Evolutionary conservation across 2,113 vertebrate genomes (phyloP).

Genomic region (Acrocephalus arundinaceus): DNA sequence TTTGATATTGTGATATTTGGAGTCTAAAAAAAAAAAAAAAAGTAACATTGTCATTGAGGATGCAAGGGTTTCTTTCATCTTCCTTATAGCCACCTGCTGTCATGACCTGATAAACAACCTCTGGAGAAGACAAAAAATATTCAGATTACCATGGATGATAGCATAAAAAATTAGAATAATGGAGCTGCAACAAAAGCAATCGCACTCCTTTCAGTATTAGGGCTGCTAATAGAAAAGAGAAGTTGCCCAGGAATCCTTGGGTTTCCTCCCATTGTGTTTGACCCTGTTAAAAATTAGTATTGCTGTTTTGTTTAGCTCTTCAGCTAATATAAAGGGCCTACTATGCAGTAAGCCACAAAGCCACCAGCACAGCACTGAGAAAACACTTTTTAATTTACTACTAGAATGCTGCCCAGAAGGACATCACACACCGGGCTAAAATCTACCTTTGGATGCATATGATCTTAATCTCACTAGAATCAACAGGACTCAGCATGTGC

Average conservation of each 20-base stretch:
- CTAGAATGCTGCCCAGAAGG: background rate
- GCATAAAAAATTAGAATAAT: background rate
- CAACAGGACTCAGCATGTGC: background rate
- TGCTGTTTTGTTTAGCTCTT: background rate
- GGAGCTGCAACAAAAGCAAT: background rate
- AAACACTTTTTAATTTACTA: conserved; percentile 15
- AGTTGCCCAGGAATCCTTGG: background rate
- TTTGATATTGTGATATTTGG: background rate
- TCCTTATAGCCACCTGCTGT: background rate
- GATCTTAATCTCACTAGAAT: background rate
- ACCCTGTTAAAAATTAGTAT: background rate
- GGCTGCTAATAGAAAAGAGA: background rate
- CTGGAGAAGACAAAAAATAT: background rate
- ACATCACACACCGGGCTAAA: background rate
- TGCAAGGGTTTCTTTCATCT: too few species aligned
- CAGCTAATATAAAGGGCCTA: background rate
- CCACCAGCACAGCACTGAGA: background rate
- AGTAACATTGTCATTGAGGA: background rate
- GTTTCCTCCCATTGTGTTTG: background rate
- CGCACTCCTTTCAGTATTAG: background rate
- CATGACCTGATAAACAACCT: background rate
- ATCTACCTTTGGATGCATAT: background rate
- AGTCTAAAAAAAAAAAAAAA: background rate
- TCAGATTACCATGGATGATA: background rate
- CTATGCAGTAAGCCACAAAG: background rate